Evolutionary conservation across 2,888 invertebrate species (phyloP), one percentile per base, ranked within the genome.

Genomic region (Drosophila nr. fundita): DNA sequence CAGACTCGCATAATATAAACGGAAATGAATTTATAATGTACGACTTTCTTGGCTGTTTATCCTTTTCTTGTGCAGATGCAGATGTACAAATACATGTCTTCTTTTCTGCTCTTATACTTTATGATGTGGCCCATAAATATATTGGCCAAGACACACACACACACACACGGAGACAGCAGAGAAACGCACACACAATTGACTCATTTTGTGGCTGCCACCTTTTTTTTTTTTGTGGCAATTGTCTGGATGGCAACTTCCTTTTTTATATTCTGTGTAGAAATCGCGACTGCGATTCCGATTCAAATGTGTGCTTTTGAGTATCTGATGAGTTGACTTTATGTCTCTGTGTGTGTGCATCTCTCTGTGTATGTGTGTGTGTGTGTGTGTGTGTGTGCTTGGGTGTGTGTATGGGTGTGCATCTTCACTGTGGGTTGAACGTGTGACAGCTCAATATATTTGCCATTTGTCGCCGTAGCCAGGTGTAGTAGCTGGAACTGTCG

Each of bases 361-460:
- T 48, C 24, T 24, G 24, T 24, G 45, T 48, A 24, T 58, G 71
- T 80, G 78, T 83, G 83, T 13, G 48, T 49, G 45, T 48, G 29
- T 58, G 71, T 80, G 78, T 83, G 83, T 13, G 48, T 49, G 38
- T 30, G 42, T 48, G 24, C 53, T 15, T 36, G 59, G 59, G 55
- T 66, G 54, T 64, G 64, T 36, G 40, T 58, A 69, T 80, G 78
- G 83, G 82, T 13, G 21, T 21, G 42, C 3, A 1, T 36, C 40
- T 59, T 11, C 0, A 8, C 42, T 54, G 67, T 70, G 63, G 73
- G 76, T 61, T 82, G 86, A 76, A 73, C 81, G 74, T 81, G 79
- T 85, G 83, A 82, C 88, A 87, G 85, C 86, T 90, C 76, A 86
- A 91, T 88, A 87, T 89, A 87, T 90, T 86, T 82, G 80, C 81